phyloP scores from a whole-genome alignment of 2,113 vertebrate genomes.

The Sialia sialis region DNA sequence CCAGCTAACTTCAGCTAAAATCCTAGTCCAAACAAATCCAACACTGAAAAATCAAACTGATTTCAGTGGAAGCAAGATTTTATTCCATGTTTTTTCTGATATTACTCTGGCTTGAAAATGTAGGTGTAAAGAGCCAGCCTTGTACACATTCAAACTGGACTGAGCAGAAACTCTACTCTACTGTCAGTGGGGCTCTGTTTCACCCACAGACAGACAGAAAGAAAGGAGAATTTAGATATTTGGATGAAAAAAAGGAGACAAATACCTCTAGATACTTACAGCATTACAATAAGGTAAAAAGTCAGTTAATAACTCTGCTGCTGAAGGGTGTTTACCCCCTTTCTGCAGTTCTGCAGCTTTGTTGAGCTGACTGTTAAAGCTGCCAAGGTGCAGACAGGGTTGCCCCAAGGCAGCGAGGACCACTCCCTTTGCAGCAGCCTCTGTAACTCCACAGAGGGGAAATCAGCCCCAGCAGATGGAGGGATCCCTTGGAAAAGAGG shows the following conservation, averaged over 20 bases:
- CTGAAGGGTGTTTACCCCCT: not conserved
- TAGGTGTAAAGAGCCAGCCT: not conserved
- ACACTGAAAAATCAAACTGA: not conserved
- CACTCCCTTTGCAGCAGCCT: not conserved
- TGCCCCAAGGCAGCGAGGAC: not conserved
- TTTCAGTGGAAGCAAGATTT: not conserved
- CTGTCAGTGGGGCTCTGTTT: not conserved
- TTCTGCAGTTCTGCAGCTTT: not conserved
- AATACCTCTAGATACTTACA: not conserved
- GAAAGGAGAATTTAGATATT: not conserved
- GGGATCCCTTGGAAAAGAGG: not conserved
- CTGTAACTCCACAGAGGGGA: not conserved
- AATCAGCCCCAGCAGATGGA: not conserved
- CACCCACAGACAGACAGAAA: not conserved
- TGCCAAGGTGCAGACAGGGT: not conserved
- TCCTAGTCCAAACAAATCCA: not conserved
- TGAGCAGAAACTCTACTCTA: not conserved
- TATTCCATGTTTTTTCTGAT: not conserved
- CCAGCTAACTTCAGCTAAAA: not conserved
- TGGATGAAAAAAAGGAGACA: not conserved
- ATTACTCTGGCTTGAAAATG: not conserved
- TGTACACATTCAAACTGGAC: not conserved
- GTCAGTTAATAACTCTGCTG: not conserved
- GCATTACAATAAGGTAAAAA: not conserved
- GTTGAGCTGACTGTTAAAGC: not conserved